Evolutionary conservation across 2,797 vertebrate genomes (phyloP).

Genomic region (Acanthopagrus latus): DNA sequence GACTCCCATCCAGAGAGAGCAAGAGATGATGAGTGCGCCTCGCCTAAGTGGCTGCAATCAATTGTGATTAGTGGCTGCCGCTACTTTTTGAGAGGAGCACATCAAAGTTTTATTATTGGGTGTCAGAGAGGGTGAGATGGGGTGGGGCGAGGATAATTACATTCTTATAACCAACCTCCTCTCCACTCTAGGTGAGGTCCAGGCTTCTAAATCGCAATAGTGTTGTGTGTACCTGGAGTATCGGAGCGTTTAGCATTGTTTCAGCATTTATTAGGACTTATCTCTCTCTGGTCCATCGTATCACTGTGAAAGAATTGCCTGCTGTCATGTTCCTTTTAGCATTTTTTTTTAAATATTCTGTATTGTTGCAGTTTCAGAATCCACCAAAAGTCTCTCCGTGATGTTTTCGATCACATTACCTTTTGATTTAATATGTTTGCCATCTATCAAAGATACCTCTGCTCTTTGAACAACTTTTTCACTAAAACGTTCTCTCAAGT

Average conservation of each 20-base stretch:
- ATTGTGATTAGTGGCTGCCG: constrained; percentile 88
- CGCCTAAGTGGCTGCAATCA: constrained; percentile 92
- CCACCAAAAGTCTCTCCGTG: background rate
- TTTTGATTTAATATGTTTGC: background rate
- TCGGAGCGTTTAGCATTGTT: background rate
- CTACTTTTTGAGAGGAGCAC: constrained; percentile 86
- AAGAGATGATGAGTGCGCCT: constrained; percentile 78
- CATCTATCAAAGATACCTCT: background rate
- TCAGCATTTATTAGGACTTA: background rate
- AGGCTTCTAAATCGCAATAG: constrained; percentile 27
- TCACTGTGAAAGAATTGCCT: background rate
- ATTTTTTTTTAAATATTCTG: constrained; percentile 3
- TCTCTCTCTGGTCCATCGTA: background rate
- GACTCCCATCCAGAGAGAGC: constrained; percentile 66
- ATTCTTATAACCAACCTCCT: constrained; percentile 72
- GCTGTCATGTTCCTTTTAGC: background rate
- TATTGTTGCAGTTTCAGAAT: background rate
- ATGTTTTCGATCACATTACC: background rate
- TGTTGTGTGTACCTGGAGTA: constrained; percentile 14
- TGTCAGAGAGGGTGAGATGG: constrained; percentile 78
- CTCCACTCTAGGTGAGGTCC: constrained; percentile 59
- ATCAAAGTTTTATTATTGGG: constrained; percentile 91
- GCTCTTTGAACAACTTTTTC: background rate
- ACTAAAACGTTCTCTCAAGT: background rate
- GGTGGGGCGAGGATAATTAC: constrained; percentile 79